phyloP scores from a whole-genome alignment of 2,113 vertebrate species.

The Caretta caretta region DNA sequence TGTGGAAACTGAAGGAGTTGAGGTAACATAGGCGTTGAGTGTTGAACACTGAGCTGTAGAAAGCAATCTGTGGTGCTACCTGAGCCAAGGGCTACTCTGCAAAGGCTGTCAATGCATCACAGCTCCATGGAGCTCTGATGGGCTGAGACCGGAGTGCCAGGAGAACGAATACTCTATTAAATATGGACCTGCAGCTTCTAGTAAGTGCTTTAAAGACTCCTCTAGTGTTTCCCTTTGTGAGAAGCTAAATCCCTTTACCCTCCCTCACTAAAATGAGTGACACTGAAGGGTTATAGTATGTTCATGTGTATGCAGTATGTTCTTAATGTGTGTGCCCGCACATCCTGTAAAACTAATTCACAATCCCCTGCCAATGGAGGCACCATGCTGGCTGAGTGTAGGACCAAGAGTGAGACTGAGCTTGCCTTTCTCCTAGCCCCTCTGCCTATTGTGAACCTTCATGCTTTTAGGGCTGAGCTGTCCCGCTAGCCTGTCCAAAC shows the following conservation, averaged over 20 bases:
- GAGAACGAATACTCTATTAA: accelerated
- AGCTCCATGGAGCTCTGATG: accelerated
- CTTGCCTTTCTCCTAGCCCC: too few species aligned
- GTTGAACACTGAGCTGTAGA: accelerated
- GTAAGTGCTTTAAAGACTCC: background rate
- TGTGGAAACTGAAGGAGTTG: accelerated
- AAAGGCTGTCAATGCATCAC: background rate
- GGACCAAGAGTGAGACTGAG: background rate
- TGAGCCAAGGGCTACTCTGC: accelerated
- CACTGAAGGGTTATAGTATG: background rate
- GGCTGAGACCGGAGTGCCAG: background rate
- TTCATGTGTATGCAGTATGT: background rate
- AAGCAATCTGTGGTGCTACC: accelerated
- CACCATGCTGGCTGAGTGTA: background rate
- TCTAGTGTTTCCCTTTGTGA: background rate
- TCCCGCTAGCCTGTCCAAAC: background rate
- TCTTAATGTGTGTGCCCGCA: background rate
- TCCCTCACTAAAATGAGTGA: background rate
- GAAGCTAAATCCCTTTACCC: background rate
- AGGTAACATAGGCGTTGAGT: accelerated
- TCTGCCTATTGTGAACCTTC: background rate
- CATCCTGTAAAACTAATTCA: background rate
- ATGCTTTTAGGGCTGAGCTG: background rate
- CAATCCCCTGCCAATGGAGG: background rate
- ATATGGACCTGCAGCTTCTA: background rate